Evolutionary conservation across 2,797 vertebrate genomes (phyloP).

Genomic region (Ceryle rudis): DNA sequence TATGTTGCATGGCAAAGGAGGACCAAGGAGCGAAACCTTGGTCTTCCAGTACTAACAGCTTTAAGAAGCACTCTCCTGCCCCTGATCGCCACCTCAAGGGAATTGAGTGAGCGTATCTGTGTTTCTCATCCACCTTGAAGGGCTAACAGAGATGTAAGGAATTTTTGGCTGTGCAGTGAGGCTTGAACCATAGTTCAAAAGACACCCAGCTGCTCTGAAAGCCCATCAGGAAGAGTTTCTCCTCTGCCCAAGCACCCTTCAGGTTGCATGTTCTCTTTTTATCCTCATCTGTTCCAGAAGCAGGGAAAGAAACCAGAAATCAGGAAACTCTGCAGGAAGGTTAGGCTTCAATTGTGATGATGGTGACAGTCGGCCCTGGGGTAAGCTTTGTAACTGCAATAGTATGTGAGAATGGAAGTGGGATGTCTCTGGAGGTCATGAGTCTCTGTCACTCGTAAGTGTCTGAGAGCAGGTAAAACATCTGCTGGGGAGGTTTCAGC

Average conservation of each 20-base stretch:
- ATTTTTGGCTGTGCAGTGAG: neutral
- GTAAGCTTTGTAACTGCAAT: neutral
- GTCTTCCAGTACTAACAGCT: neutral
- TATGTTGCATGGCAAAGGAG: neutral
- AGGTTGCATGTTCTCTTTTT: neutral
- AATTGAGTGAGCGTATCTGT: neutral
- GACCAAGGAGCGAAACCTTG: neutral
- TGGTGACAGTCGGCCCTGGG: neutral
- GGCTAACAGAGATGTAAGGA: neutral
- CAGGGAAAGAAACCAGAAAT: neutral
- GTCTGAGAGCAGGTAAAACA: neutral
- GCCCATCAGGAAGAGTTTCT: neutral
- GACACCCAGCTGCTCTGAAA: neutral
- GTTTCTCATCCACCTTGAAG: neutral
- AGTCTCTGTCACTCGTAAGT: neutral
- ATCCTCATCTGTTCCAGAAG: neutral
- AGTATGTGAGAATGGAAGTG: neutral
- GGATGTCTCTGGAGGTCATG: neutral
- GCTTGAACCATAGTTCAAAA: neutral
- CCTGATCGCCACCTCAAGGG: neutral
- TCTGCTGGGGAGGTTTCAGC: neutral
- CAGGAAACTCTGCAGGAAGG: neutral
- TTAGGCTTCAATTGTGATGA: neutral
- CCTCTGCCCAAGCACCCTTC: neutral
- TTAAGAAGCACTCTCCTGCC: neutral